Evolutionary conservation across 2,113 vertebrate genomes (phyloP).

Genomic region (Neolamprologus longior): DNA sequence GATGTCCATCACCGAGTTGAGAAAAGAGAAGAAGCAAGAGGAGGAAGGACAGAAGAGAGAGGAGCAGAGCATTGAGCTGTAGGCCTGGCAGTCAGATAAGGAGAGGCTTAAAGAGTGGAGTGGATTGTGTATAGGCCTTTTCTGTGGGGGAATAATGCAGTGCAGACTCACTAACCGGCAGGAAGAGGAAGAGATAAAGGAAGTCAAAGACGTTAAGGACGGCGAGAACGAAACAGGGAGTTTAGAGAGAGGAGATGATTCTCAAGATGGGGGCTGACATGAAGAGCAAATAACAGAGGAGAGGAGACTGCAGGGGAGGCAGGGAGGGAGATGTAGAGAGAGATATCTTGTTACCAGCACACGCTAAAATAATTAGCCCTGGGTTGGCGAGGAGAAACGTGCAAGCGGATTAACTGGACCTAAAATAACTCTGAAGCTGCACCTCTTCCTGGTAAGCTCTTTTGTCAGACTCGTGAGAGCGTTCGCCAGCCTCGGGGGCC

Average conservation of each 20-base stretch:
- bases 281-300: neutral
- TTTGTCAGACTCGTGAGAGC: constrained; percentile 5
- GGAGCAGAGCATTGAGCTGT: constrained; percentile 47
- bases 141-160: constrained; percentile 31
- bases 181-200: constrained; percentile 35
- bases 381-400: constrained; percentile 4
- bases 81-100: constrained; percentile 58
- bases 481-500: neutral
- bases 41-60: constrained; percentile 12
- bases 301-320: neutral
- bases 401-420: constrained; percentile 40
- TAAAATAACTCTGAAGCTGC: constrained; percentile 30
- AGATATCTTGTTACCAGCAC: constrained; percentile 36
- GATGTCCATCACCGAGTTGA: constrained; percentile 25
- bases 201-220: constrained; percentile 24
- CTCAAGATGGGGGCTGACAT: constrained; percentile 22
- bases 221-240: neutral
- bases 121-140: constrained; percentile 52
- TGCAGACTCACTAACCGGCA: constrained; percentile 6
- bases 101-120: constrained; percentile 48
- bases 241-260: constrained; percentile 19
- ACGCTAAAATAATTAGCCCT: constrained; percentile 51
- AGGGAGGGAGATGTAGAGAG: neutral
- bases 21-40: neutral
- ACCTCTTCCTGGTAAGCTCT: constrained; percentile 10